Evolutionary conservation across 1,140 invertebrate species (phyloP), one percentile per base, ranked within the genome.

Genomic region (Drosophila mayri): DNA sequence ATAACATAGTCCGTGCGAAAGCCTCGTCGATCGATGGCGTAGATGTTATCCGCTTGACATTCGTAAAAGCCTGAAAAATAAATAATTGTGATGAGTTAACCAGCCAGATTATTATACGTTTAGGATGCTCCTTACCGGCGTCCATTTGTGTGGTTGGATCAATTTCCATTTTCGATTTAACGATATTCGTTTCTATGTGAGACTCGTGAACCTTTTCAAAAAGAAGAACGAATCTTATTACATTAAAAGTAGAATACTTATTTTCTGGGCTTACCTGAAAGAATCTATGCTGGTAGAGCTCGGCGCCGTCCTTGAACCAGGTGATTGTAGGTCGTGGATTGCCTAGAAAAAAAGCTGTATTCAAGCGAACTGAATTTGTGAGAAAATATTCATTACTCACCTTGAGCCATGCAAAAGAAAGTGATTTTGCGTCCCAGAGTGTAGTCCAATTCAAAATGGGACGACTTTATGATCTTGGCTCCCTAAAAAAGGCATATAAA

Each of bases 71-170:
- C 91, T 92, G 28, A 57, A 76, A 52, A 32, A 47, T 8, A 9
- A 10, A 7, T 38, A 20, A 16, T n/a, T 14, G 0, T 11, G 9
- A 40, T 6, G 7, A 30, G 4, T 50, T 14, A 28, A 4, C 9
- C 4, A 54, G 18, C 2, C 3, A 6, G 8, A 8, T 32, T n/a
- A 22, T 18, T 28, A 46, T 0, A n/a, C n/a, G 2, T 28, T 28
- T n/a, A 18, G 47, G 4, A n/a, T 49, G 14, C 14, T 10, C 49
- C 52, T 30, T 95, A 46, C 97, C 97, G 20, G 97, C 97, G 93
- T 98, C 97, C 96, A 97, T 97, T 94, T 98, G 97, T 4, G 97
- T 97, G 0, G 97, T 97, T 6, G 97, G 97, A 93, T 98, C 97
- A 43, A 98, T 98, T 93, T 98, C 97, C 81, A 98, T 94, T 94